Percentiles rank a stretch among this genome's conserved stretches.
These are phyloP conservation scores for Phycodurus eques DNA, from an alignment of 2,113 vertebrate genomes.

Conservation along the genomic window DNA sequence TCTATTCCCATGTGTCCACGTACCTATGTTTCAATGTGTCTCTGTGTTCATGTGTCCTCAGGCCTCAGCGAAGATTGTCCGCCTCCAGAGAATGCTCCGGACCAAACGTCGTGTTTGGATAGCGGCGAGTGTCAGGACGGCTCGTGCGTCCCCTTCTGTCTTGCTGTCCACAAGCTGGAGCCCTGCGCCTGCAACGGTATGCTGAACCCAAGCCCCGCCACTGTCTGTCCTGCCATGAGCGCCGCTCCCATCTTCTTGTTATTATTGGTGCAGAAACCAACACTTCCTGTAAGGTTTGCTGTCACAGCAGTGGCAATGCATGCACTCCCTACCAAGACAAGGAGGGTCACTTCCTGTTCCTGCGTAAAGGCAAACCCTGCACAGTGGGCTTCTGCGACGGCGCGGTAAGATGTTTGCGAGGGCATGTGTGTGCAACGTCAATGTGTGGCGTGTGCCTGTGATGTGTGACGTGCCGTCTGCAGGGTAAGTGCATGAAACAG, in stretches of 20 bases:
- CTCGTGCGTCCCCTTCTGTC: slow-evolving; percentile 90
- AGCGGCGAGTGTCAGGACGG: slow-evolving; percentile 84
- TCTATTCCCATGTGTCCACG: neutral
- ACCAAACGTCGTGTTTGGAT: slow-evolving; percentile 86
- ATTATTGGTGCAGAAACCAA: slow-evolving; percentile 76
- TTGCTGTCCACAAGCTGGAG: slow-evolving; percentile 74
- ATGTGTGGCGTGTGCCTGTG: neutral
- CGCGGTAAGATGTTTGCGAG: slow-evolving; percentile 72
- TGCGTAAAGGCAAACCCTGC: slow-evolving; percentile 95
- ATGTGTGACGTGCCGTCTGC: neutral
- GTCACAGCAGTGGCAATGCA: slow-evolving; percentile 68
- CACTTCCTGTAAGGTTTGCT: slow-evolving; percentile 91
- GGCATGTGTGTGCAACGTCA: too few relatives aligned
- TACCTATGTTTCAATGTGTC: neutral
- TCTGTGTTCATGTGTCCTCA: slow-evolving; percentile 36
- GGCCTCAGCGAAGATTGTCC: slow-evolving; percentile 89
- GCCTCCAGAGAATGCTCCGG: slow-evolving; percentile 79
- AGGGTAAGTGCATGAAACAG: slow-evolving; percentile 96
- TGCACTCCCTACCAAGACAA: slow-evolving; percentile 75
- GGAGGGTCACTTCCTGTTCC: slow-evolving; percentile 70
- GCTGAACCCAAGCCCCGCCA: neutral
- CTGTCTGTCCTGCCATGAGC: neutral
- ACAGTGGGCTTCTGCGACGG: slow-evolving; percentile 93
- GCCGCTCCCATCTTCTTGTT: neutral
- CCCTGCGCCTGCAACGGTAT: slow-evolving; percentile 90